A percentile compares a stretch with the other conserved stretches of the same genome.
phyloP scores from a whole-genome alignment of 2,797 vertebrate species.

The Coregonus ussuriensis region DNA sequence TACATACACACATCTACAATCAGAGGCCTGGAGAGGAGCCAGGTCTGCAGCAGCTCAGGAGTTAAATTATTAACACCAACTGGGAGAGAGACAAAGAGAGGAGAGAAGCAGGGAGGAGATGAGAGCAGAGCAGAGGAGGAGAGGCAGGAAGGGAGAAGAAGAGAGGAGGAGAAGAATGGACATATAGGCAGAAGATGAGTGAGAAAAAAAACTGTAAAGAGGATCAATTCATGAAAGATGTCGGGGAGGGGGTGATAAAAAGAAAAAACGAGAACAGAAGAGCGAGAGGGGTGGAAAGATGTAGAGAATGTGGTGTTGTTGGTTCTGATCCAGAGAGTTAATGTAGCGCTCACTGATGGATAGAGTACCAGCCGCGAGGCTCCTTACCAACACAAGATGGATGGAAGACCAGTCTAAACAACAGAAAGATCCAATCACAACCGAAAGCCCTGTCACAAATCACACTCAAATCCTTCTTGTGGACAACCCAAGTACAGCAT shows the following conservation, averaged over 20 bases:
- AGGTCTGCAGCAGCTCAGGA: constrained; percentile 84
- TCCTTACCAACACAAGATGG: constrained; percentile 93
- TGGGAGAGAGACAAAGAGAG: constrained; percentile 74
- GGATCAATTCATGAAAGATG: not conserved
- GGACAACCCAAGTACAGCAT: constrained; percentile 64
- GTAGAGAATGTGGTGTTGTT: constrained; percentile 75
- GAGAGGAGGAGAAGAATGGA: constrained; percentile 39
- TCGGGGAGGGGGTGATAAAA: not conserved
- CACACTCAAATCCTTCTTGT: constrained; percentile 28
- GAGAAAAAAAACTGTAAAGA: not conserved
- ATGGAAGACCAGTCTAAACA: constrained; percentile 77
- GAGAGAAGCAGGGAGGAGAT: constrained; percentile 38
- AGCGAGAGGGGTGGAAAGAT: not conserved
- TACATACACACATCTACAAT: constrained; percentile 72
- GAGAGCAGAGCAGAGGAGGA: constrained; percentile 53
- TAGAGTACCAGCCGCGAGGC: constrained; percentile 91
- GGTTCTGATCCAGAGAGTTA: constrained; percentile 96
- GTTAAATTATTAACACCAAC: constrained; percentile 82
- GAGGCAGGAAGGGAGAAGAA: constrained; percentile 60
- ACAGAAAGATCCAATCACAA: constrained; percentile 35
- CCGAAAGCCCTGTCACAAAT: constrained; percentile 51
- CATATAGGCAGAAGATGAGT: constrained; percentile 11
- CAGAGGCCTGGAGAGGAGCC: constrained; percentile 74
- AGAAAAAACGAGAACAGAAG: no score
- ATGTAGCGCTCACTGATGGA: constrained; percentile 98